Evolutionary conservation across 2,888 invertebrate genomes (phyloP).

Genomic region (Ectemnius cavifrons): DNA sequence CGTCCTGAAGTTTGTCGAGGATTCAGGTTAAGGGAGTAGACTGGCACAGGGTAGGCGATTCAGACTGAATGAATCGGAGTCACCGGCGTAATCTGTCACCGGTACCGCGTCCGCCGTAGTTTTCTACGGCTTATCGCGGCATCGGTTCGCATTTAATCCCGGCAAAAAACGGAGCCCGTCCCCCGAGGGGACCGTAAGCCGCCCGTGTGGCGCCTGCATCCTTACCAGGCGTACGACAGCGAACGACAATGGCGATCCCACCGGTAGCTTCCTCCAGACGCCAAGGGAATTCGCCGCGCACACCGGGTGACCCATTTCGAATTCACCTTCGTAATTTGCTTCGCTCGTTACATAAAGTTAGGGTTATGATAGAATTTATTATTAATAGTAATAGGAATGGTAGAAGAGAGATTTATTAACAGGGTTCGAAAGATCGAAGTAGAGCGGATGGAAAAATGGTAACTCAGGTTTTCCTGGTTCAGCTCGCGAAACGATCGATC

Average conservation of each 20-base stretch:
- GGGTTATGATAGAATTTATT: no score
- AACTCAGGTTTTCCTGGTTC: no score
- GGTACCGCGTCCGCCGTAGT: conserved; percentile 69
- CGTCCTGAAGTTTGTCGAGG: no score
- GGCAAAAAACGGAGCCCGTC: conserved; percentile 69
- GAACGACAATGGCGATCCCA: conserved; percentile 56
- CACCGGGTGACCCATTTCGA: conserved; percentile 57
- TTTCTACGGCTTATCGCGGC: conserved; percentile 73
- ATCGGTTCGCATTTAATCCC: conserved; percentile 75
- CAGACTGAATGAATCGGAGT: conserved; percentile 53
- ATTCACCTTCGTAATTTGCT: not conserved
- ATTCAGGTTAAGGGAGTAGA: no score
- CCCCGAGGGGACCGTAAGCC: conserved; percentile 67
- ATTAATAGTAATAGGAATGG: no score
- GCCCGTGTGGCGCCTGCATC: conserved; percentile 75
- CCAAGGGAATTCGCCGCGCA: conserved; percentile 45
- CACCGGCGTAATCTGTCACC: conserved; percentile 72
- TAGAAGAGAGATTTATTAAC: no score
- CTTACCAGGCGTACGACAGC: conserved; percentile 57
- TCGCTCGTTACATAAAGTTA: not conserved
- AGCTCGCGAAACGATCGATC: no score
- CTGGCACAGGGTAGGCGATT: no score
- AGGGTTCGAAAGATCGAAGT: no score
- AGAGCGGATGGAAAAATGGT: no score
- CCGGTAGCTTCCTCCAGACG: conserved; percentile 47